Base-by-base conservation (phyloP, 1,140 invertebrate species). In the Zaprionus ghesquierei region DNA sequence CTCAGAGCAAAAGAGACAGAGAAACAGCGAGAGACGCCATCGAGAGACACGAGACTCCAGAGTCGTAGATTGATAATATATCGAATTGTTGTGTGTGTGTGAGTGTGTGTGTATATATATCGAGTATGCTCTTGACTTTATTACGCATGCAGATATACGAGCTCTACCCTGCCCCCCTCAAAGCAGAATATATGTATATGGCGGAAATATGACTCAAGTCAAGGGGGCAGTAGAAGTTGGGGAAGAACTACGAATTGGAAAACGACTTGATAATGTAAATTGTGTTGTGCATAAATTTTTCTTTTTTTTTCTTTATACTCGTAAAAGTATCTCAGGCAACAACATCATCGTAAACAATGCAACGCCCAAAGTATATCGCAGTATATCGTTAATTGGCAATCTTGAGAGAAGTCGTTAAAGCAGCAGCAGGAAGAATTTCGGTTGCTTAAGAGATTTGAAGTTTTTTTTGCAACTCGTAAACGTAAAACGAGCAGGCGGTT, bases 201-300 rank as follows among this genome's bases (percentile, higher is more conserved):
- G 6, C 29, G 29, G 62, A 72, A 68, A 72, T 54, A 54, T 72
- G 69, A 72, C 49, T 72, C 62, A 72, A 68, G 33, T 5, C 33
- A 41, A 44, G 25, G 29, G 13, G 27, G 35, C 25, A 23, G 12
- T 27, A 15, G n/a, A 5, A 9, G 6, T 1, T 13, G n/a, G 5
- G 35, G n/a, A 41, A 41, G 58, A 9, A 15, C 23, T 25, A 20
- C 27, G 27, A 29, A 33, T 25, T 59, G n/a, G 41, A 20, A 6
- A 64, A 20, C 33, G 51, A 53, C 54, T 65, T 59, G 33, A 69
- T 54, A 66, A 66, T 71, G 53, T 58, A 41, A 65, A 71, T 41
- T 41, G 64, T 56, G 53, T 41, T 50, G 31, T 31, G 41, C 69
- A 65, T 71, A 66, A 59, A 71, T 58, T 66, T n/a, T n/a, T n/a